Percentiles rank a stretch among this genome's conserved stretches.
Conservation (phyloP, 92 coral and sea anemone species). For the Epizoanthus scotinus region DNA sequence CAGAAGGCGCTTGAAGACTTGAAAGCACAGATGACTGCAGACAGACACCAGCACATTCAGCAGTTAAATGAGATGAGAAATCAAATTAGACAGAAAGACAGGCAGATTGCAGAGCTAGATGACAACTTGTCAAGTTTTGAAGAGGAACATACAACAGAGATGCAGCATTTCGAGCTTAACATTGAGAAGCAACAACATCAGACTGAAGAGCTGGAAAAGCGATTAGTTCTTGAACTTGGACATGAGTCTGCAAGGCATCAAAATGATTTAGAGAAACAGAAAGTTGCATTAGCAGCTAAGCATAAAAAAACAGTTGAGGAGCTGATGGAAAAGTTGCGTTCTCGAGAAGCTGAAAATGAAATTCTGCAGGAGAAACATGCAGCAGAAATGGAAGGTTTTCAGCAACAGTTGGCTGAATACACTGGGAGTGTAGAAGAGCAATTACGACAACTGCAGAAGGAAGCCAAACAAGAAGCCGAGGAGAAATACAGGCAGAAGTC, state of each 20-base stretch:
- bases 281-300: constrained; percentile 45
- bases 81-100: constrained; percentile 64
- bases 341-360: constrained; percentile 60
- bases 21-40: constrained; percentile 22
- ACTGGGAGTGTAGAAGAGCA: constrained; percentile 73
- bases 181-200: constrained; percentile 76
- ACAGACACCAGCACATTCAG: constrained; percentile 34
- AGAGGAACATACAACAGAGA: constrained; percentile 81
- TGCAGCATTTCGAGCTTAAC: constrained; percentile 61
- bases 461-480: constrained; percentile 55
- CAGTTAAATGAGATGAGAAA: constrained; percentile 57
- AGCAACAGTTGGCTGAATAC: constrained; percentile 65
- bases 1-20: constrained; percentile 33
- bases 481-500: constrained; percentile 33
- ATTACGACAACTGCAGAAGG: constrained; percentile 50
- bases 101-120: constrained; percentile 72
- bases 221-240: constrained; percentile 78
- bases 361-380: constrained; percentile 57
- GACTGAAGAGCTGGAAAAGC: constrained; percentile 81
- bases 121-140: constrained; percentile 85
- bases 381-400: constrained; percentile 67
- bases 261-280: constrained; percentile 57
- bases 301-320: constrained; percentile 42
- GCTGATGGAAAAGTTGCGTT: constrained; percentile 53
- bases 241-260: constrained; percentile 78